Percentiles rank a stretch among this genome's conserved stretches.
Evolutionary conservation across 2,797 vertebrate species (phyloP).

Genomic region (Bufotes viridis): DNA sequence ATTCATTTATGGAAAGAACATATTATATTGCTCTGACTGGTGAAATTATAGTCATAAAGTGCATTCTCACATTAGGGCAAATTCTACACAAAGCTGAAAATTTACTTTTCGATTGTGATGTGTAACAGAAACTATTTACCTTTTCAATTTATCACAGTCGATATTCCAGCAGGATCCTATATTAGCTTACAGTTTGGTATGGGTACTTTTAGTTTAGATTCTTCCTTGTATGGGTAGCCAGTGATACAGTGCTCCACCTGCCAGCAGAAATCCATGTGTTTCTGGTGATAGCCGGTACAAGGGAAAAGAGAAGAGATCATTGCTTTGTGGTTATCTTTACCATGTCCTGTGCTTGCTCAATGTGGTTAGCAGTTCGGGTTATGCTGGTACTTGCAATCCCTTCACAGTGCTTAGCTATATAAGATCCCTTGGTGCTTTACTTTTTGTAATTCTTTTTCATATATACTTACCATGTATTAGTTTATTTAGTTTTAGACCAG

Average conservation of each 20-base stretch:
- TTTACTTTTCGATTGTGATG: background rate
- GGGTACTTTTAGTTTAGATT: background rate
- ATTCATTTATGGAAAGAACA: slow-evolving; percentile 1
- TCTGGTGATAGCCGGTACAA: background rate
- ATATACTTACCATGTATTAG: too few relatives aligned
- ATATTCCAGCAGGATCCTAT: background rate
- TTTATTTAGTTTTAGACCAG: too few relatives aligned
- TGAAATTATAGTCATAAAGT: slow-evolving; percentile 14
- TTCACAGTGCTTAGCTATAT: too few relatives aligned
- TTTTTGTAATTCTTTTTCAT: too few relatives aligned
- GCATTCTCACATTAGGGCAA: background rate
- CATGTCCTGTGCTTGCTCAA: background rate
- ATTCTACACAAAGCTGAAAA: slow-evolving; percentile 4
- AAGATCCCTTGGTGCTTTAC: too few relatives aligned
- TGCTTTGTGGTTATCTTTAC: background rate
- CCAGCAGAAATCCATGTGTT: background rate
- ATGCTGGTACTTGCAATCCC: background rate
- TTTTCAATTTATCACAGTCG: background rate
- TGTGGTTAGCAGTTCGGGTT: background rate
- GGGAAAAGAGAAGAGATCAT: background rate
- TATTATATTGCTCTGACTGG: slow-evolving; percentile 18
- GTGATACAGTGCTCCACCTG: background rate
- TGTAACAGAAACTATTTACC: slow-evolving; percentile 10
- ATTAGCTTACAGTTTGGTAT: background rate
- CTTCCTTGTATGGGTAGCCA: background rate